phyloP scores from a whole-genome alignment of 2,797 vertebrate genomes.

The Nasua narica region DNA sequence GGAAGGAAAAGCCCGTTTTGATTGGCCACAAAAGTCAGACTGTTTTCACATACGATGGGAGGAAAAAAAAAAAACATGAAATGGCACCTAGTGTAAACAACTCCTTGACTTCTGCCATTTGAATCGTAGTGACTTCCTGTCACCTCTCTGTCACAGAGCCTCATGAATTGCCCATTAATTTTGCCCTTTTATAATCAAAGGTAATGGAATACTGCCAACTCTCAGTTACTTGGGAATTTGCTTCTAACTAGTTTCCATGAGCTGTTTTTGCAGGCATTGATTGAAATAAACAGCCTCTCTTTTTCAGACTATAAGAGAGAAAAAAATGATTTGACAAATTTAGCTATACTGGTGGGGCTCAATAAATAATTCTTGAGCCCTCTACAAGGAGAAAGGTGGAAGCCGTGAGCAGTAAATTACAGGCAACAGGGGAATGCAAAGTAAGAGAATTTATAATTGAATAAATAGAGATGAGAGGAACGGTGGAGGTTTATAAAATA shows the following conservation, averaged over 20 bases:
- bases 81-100: conserved; percentile 1
- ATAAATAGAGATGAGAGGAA: not conserved
- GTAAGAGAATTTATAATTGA: conserved; percentile 61
- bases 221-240: conserved; percentile 57
- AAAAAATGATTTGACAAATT: conserved; percentile 45
- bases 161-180: conserved; percentile 64
- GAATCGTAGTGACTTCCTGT: conserved; percentile 42
- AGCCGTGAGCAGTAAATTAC: conserved; percentile 46
- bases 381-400: not conserved
- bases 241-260: conserved; percentile 54
- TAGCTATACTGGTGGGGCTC: conserved; percentile 35
- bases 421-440: conserved; percentile 47
- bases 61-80: not conserved
- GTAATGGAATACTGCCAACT: conserved; percentile 58
- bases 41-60: not conserved
- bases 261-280: conserved; percentile 44
- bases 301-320: not conserved
- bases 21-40: not conserved
- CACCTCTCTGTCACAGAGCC: conserved; percentile 51
- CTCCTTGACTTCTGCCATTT: not conserved
- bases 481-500: conserved; percentile 12
- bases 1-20: conserved; percentile 39
- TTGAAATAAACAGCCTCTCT: conserved; percentile 42
- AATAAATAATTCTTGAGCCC: conserved; percentile 59
- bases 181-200: conserved; percentile 71